Percentiles rank a stretch among this genome's conserved stretches.
Conservation (phyloP, 2,888 invertebrate species). For the Myathropa florea region DNA sequence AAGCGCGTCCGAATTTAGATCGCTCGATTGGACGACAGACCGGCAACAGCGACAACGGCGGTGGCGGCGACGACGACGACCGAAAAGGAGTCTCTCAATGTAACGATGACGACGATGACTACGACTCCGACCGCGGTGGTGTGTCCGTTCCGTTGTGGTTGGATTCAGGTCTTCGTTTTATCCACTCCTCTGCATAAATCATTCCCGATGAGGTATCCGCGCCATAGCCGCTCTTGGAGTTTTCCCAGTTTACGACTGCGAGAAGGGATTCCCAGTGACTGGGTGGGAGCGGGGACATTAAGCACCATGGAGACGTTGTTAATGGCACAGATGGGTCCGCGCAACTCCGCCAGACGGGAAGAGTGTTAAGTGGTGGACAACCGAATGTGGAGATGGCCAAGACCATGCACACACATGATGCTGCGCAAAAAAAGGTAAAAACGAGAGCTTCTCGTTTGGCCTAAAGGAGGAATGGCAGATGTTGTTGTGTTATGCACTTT, state of each 20-base stretch:
- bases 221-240: background rate
- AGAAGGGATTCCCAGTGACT: conserved; percentile 48
- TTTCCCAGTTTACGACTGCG: conserved; percentile 10
- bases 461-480: conserved; percentile 29
- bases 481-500: conserved; percentile 22
- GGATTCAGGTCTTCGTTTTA: background rate
- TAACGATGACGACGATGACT: conserved; percentile 24
- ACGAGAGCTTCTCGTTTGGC: background rate
- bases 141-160: conserved; percentile 20
- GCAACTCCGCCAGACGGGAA: conserved; percentile 14
- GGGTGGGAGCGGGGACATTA: conserved; percentile 11
- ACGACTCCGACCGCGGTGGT: background rate
- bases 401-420: background rate
- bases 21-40: conserved; percentile 44
- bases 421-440: conserved; percentile 14
- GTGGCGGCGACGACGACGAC: background rate
- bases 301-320: conserved; percentile 21
- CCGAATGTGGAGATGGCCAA: conserved; percentile 34
- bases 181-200: conserved; percentile 49
- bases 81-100: conserved; percentile 19
- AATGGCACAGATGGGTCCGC: conserved; percentile 55
- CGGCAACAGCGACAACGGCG: background rate
- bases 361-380: conserved; percentile 53
- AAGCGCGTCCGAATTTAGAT: conserved; percentile 61
- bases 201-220: conserved; percentile 43